Evolutionary conservation across 2,113 vertebrate species (phyloP).

Genomic region (Myiopsitta monachus): DNA sequence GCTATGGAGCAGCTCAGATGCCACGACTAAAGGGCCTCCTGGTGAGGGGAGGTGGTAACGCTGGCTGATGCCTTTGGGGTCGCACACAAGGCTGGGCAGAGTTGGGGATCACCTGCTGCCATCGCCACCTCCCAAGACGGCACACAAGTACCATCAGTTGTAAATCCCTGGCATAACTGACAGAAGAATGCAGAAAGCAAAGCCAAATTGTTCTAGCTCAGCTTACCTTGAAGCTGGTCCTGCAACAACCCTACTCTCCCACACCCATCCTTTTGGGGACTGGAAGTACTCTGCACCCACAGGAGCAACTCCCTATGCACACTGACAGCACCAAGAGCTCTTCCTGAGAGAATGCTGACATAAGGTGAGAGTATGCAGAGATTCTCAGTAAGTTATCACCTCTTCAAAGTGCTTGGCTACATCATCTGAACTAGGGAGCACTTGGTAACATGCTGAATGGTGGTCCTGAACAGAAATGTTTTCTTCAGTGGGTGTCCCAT

Average conservation of each 20-base stretch:
- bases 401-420: neutral
- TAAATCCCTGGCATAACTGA: neutral
- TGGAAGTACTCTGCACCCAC: neutral
- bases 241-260: neutral
- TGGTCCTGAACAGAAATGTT: neutral
- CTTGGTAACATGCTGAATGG: neutral
- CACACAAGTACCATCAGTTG: neutral
- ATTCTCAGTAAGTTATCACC: neutral
- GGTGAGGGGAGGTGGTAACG: neutral
- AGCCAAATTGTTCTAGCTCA: neutral
- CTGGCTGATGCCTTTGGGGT: neutral
- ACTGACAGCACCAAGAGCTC: neutral
- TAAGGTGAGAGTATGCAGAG: neutral
- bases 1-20: neutral
- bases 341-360: neutral
- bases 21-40: neutral
- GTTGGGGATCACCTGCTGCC: neutral
- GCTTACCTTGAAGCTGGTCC: neutral
- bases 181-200: neutral
- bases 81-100: neutral
- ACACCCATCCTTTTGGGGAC: neutral
- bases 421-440: neutral
- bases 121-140: neutral
- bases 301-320: neutral
- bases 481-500: neutral